Percentiles rank a stretch among this genome's conserved stretches.
Conservation (phyloP, 2,888 invertebrate genomes). For the Pelosia muscerda region DNA sequence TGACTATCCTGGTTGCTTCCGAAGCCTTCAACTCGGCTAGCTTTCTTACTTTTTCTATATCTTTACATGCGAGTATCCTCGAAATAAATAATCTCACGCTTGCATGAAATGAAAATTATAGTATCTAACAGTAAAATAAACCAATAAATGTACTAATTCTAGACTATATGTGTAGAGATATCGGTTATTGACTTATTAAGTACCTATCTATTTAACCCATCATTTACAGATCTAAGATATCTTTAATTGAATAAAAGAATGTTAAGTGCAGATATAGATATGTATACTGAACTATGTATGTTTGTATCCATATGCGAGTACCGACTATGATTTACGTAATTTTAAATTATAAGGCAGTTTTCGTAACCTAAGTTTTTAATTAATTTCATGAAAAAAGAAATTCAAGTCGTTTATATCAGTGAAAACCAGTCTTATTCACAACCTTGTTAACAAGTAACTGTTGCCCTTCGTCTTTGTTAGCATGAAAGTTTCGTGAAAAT, state of each 20-base stretch:
- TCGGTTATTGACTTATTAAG: not conserved
- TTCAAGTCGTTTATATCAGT: not conserved
- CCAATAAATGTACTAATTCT: not conserved
- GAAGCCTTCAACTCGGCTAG: not conserved
- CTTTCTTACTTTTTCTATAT: not conserved
- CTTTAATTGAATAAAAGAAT: not conserved
- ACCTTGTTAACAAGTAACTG: not conserved
- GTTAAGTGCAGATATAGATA: not conserved
- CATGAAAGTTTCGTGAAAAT: not conserved
- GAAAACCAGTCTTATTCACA: not conserved
- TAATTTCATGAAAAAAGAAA: not conserved
- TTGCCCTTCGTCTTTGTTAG: not conserved
- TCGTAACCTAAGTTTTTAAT: too few species aligned
- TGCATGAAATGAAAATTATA: not conserved
- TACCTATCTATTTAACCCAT: not conserved
- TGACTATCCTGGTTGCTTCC: not conserved
- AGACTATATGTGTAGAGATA: not conserved
- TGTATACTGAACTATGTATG: not conserved
- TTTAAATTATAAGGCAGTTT: too few species aligned
- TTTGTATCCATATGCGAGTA: too few species aligned
- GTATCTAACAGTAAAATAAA: not conserved
- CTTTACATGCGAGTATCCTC: not conserved
- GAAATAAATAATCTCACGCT: not conserved
- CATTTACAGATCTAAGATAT: slow-evolving; percentile 4
- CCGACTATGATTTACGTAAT: too few species aligned